Conservation (phyloP, 2,797 vertebrate species). For the Catharus ustulatus region DNA sequence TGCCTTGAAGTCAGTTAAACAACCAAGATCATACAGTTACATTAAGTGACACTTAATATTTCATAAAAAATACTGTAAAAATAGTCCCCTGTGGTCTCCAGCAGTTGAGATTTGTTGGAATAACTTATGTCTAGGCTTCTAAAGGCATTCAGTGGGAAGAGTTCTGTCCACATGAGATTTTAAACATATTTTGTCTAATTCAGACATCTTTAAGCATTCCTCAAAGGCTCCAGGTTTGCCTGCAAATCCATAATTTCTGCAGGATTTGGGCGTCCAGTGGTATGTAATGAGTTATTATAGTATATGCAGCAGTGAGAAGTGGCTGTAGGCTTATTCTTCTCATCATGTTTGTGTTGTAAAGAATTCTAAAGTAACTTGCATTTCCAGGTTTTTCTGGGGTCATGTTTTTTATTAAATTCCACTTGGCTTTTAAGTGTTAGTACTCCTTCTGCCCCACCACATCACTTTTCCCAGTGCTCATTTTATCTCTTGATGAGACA, state of each 20-base stretch:
- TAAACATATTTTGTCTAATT: background rate
- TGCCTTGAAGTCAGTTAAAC: constrained; percentile 17
- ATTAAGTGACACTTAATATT: constrained; percentile 32
- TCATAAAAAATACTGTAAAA: constrained; percentile 1
- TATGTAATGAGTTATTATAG: background rate
- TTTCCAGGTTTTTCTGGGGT: background rate
- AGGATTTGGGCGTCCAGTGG: background rate
- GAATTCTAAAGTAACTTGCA: background rate
- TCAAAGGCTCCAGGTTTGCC: background rate
- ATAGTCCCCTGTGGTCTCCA: background rate
- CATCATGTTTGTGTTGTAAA: background rate
- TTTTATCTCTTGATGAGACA: background rate
- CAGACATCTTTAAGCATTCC: background rate
- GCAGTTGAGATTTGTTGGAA: constrained; percentile 3
- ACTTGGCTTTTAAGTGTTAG: background rate
- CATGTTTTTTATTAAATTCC: background rate
- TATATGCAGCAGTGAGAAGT: background rate
- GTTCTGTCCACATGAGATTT: background rate
- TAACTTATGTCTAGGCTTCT: constrained; percentile 27
- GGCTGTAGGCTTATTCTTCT: background rate
- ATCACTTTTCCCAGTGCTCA: background rate
- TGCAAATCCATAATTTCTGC: background rate
- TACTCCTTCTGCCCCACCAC: background rate
- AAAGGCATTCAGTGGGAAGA: background rate
- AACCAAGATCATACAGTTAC: constrained; percentile 16